Evolutionary conservation across 1,140 invertebrate species (phyloP).

Genomic region (Macrosteles quadrilineatus): DNA sequence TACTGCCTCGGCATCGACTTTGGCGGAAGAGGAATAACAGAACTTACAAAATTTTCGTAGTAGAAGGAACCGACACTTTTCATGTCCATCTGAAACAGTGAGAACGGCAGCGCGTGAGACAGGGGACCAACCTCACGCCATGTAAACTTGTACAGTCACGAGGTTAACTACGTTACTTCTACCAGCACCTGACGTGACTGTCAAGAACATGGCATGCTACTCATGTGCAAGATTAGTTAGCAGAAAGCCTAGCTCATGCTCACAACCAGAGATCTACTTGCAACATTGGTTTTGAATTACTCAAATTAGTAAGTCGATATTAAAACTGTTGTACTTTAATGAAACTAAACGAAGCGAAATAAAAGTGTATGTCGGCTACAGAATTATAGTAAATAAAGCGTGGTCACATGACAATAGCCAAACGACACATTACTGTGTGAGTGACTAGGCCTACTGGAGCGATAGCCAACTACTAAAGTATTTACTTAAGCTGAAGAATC

Average conservation of each 20-base stretch:
- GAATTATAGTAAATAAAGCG: constrained; percentile 42
- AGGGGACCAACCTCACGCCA: constrained; percentile 43
- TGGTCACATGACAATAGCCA: constrained; percentile 46
- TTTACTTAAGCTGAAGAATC: constrained; percentile 27
- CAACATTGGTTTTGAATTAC: neutral
- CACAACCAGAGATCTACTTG: constrained; percentile 42
- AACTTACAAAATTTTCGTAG: constrained; percentile 92
- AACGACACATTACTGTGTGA: constrained; percentile 26
- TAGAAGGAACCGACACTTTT: constrained; percentile 91
- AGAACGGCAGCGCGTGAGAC: constrained; percentile 52
- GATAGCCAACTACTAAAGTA: constrained; percentile 37
- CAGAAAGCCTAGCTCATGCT: constrained; percentile 44
- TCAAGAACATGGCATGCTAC: constrained; percentile 43
- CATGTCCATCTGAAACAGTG: constrained; percentile 83
- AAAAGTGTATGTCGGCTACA: neutral
- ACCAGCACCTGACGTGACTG: constrained; percentile 38
- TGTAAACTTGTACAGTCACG: constrained; percentile 33
- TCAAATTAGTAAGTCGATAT: neutral
- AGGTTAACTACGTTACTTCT: too few relatives aligned
- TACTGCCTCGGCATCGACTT: constrained; percentile 1
- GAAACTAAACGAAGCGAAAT: constrained; percentile 8
- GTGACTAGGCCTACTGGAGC: neutral
- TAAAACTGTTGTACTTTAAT: too few relatives aligned
- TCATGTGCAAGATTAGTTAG: constrained; percentile 35
- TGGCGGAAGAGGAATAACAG: neutral